Evolutionary conservation across 2,888 invertebrate species (phyloP), one percentile per base, ranked within the genome.

Genomic region (Cheilosia grossa): DNA sequence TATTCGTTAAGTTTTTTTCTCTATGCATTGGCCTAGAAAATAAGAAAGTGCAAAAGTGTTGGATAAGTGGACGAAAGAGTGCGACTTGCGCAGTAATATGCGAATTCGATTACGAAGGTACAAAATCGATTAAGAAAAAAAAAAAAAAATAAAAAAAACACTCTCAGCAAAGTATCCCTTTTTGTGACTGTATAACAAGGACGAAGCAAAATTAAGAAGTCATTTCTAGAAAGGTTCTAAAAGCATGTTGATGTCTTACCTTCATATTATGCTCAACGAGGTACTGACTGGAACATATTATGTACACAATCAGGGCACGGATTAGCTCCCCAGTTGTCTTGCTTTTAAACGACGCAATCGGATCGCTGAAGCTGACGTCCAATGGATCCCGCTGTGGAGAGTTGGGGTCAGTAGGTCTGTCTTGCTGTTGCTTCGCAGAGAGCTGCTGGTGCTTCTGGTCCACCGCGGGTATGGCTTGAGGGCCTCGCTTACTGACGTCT

Each of bases 301-400:
- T 95, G 93, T 98, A 98, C 88, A 99, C 98, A 90, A 98, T 89
- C 91, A 97, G 96, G 49, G 98, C 98, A 87, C 99, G 94, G 66
- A 98, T 90, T 88, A 99, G 94, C 93, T 99, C 98, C 93, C 94
- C 95, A 88, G 97, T 98, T 89, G 97, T 97, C 94, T 99, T 99
- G 93, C 98, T 98, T 92, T 97, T 97, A 93, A 98, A 99, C 30
- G 98, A 97, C 88, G 98, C 97, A 89, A 95, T 93, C 30, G 97
- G 96, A 93, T 98, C 96, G 92, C 95, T 95, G 93, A 99, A 99
- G 88, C 94, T 94, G 87, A 96, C 94, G 92, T 98, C 98, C 88
- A 98, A 93, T 2, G 95, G 95, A 92, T 97, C 97, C 13, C 91
- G 89, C 81, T 90, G 90, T 9, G 91, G 90, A 40, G 88, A 86